Base-by-base conservation (phyloP, 1,140 invertebrate species). In the Magallana gigas region DNA sequence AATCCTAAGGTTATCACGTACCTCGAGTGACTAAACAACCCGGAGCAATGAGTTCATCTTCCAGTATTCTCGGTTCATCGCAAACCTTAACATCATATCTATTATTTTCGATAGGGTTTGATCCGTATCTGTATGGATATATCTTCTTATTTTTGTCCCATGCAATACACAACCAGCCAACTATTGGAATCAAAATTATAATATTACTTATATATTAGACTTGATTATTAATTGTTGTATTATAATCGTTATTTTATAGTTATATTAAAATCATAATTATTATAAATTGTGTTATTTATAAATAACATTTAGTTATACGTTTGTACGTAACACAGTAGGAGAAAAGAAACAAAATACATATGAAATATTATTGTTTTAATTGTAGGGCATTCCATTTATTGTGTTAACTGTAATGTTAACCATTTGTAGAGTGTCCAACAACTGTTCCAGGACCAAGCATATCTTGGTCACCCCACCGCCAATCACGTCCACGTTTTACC, bases 401-500 rank as follows among this genome's bases (percentile, higher is more conserved):
- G 36, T 36, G 36, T 36, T 36, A 3, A 36, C 36, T 36, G 36
- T 36, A 36, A 36, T 36, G 18, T 11, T 12, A 36, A 80, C 71
- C 71, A 56, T 80, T 14, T 23, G 1, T 29, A 1, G 14, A 80
- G 36, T 88, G 87, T 57, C 87, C 87, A 36, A 88, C 85, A 1
- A 88, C 82, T 8, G 88, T 88, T 29, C 88, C 88, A 57, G 85
- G 60, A n/a, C 85, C 85, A 60, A 71, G 23, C 7, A 57, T 84
- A 86, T 88, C 88, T 9, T 88, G 88, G 29, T 86, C 82, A 12
- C 83, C 88, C 88, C 88, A 88, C n/a, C 29, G 29, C 88, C 88
- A 88, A 57, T 83, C 64, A 29, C 18, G 85, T 56, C 88, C 88
- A 0, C 88, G 29, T 58, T 84, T 57, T 5, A 88, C 88, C 11